Base-by-base conservation (phyloP, 2,797 vertebrate species). In the Garrulus glandarius region DNA sequence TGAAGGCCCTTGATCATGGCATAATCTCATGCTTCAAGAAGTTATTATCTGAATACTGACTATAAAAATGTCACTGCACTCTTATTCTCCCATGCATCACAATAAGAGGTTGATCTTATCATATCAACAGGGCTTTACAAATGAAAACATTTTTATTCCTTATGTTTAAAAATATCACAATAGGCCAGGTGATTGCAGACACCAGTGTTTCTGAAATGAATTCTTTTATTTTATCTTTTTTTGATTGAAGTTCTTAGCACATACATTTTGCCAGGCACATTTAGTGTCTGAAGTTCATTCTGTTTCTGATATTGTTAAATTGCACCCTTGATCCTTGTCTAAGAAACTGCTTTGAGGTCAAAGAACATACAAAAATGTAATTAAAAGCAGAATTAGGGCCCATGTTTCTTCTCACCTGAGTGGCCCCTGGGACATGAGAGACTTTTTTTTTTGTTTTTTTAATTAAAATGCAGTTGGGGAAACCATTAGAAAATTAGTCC, bases 341-440 rank as follows among this genome's bases (percentile, higher is more conserved):
- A 59, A 69, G 23, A 68, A 83, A 49, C 5, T 81, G 11, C 3
- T 75, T 32, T 78, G 52, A 79, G 26, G 13, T 77, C 29, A 87
- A 91, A 84, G 22, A 20, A 1, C 5, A n/a, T 26, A 17, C 6
- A 65, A 27, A 88, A 67, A 12, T 39, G 13, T 9, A 78, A 77
- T 13, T 70, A 77, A 75, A 80, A 43, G 5, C 24, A 30, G 8
- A 83, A 67, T 80, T 61, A 74, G 3, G 3, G 11, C 13, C 10
- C 2, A 15, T 46, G 26, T 34, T 0, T 3, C 13, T 76, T 76
- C 41, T 70, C 7, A 49, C 5, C 18, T 44, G 21, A 39, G n/a
- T n/a, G 13, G 6, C 9, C 2, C 4, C 16, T 43, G 16, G 10
- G 14, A 2, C 5, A 36, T 10, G 6, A 36, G 7, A 1, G 81